phyloP scores from a whole-genome alignment of 2,113 vertebrate genomes.

The Hymenochirus boettgeri region DNA sequence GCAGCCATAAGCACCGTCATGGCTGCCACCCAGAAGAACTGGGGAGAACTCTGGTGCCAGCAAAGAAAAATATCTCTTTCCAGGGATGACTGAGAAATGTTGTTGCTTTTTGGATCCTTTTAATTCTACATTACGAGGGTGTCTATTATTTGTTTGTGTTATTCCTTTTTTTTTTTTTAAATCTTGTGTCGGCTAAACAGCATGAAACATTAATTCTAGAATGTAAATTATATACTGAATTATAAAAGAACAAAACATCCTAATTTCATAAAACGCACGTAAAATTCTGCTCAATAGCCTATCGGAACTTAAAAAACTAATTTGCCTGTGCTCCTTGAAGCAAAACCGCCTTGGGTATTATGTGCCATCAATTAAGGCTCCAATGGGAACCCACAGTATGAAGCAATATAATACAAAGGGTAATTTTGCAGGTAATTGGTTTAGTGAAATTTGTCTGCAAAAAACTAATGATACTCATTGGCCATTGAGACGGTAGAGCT shows the following conservation, averaged over 20 bases:
- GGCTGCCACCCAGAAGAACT: too few species aligned
- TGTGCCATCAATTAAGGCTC: constrained; percentile 8
- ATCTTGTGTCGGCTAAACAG: constrained; percentile 19
- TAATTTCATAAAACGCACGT: constrained; percentile 23
- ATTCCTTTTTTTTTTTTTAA: too few species aligned
- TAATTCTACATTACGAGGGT: too few species aligned
- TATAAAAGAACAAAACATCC: constrained; percentile 33
- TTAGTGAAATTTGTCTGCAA: constrained; percentile 27
- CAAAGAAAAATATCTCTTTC: too few species aligned
- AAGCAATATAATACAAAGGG: neutral
- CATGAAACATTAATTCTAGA: constrained; percentile 27
- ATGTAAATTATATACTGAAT: constrained; percentile 34
- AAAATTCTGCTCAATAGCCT: constrained; percentile 29
- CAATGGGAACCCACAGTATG: neutral
- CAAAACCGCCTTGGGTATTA: constrained; percentile 20
- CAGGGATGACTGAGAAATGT: too few species aligned
- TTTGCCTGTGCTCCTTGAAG: constrained; percentile 6
- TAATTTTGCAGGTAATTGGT: constrained; percentile 13
- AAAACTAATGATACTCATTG: constrained; percentile 24
- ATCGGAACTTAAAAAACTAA: neutral
- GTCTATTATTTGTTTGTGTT: too few species aligned
- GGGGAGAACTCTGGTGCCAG: too few species aligned
- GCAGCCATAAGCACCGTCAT: too few species aligned
- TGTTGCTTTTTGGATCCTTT: too few species aligned
- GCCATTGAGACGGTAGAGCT: constrained; percentile 1